Evolutionary conservation across 1,140 invertebrate species (phyloP), one percentile per base, ranked within the genome.

Genomic region (Drosophila watanabei): DNA sequence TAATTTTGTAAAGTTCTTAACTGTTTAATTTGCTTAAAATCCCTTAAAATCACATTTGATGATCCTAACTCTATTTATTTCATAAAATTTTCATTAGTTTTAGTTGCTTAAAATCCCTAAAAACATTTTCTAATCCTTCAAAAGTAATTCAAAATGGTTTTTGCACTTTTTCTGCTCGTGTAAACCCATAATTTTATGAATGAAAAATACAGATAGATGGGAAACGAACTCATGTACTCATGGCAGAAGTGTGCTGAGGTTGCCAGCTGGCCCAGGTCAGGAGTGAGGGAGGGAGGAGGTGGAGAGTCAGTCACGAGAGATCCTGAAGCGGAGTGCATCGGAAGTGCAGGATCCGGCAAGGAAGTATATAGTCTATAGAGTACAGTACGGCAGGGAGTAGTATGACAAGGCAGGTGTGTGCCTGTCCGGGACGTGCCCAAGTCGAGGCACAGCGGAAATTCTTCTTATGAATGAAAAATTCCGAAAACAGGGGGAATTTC

Each of bases 371-470:
- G 28, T 35, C 18, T 45, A 28, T 35, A 13, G 16, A 45, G 33
- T 20, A 35, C 9, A 33, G 70, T 4, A 16, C 16, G 4, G n/a
- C 28, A 18, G n/a, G 33, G 57, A 75, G 48, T 65, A 49, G 28
- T 49, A 33, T 57, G 57, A 78, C 46, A 78, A 61, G 75, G 75
- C 75, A 78, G 75, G 75, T 78, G 75, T 54, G n/a, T 8, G 51
- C 6, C 48, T 24, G 9, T 35, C 10, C 16, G 49, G 41, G 56
- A 75, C 59, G 72, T 75, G 57, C 43, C 57, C 30, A 54, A 59
- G n/a, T 24, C 30, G 56, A 24, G 59, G 58, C 13, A 33, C 32
- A 33, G 10, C 58, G 75, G 73, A 78, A 78, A 48, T 48, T 63
- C 45, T 30, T 11, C 24, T 78, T 69, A 69, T 78, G 75, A 78